Conservation (phyloP, 2,797 vertebrate genomes). For the Cossypha niveicapilla region DNA sequence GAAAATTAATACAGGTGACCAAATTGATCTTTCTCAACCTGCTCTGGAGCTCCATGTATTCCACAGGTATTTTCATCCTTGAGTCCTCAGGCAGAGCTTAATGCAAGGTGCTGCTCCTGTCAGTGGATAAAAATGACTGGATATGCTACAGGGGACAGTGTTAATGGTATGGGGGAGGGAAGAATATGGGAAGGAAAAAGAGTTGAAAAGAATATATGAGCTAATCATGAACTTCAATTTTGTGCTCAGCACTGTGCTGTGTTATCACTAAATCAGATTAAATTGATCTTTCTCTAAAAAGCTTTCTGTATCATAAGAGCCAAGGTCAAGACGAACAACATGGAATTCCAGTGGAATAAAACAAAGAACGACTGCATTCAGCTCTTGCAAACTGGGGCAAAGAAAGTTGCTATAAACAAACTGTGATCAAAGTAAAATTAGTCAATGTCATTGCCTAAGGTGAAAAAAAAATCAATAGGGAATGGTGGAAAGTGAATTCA, state of each 20-base stretch:
- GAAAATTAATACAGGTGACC: background rate
- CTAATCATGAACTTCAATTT: conserved; percentile 28
- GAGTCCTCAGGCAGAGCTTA: background rate
- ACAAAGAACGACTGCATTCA: background rate
- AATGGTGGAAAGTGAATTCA: background rate
- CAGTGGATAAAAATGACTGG: background rate
- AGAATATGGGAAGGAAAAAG: background rate
- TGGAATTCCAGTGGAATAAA: background rate
- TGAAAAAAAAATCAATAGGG: background rate
- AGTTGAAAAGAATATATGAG: conserved; percentile 5
- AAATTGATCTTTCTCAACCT: background rate
- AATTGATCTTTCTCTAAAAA: conserved; percentile 9
- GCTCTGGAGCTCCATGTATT: background rate
- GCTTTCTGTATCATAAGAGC: background rate
- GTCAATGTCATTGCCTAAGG: background rate
- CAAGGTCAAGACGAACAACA: conserved; percentile 31
- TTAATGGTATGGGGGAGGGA: background rate
- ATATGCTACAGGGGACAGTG: background rate
- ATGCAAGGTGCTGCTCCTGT: background rate
- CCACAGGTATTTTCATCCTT: background rate
- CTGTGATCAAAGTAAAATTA: background rate
- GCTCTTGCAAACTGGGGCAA: background rate
- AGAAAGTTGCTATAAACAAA: background rate
- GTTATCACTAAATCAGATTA: conserved; percentile 32
- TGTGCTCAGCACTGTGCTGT: background rate